Base-by-base conservation (phyloP, 2,888 invertebrate genomes). In the Leptogaster cylindrica region DNA sequence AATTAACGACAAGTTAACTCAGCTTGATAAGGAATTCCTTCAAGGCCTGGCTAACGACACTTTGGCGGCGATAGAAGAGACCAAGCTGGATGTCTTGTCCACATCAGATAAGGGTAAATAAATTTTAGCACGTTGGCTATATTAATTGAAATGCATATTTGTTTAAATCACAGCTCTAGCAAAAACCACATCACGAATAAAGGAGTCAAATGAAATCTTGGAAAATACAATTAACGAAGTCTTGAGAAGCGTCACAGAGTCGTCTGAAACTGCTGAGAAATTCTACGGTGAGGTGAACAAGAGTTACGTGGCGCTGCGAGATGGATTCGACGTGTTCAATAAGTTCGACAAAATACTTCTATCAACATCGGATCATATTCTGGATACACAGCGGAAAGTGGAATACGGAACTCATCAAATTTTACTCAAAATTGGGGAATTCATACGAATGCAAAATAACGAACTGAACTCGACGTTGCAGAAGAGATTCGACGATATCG, bases 401-500 rank as follows among this genome's bases (percentile, higher is more conserved):
- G 93, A 94, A 76, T 93, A 92, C 74, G 91, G 92, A 4, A 89
- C 93, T 0, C 89, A 91, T 74, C 91, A 92, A 78, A 90, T 94
- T 69, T 81, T 92, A 31, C 80, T 88, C 52, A 92, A 93, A 77
- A 84, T 94, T 51, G 85, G 87, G 3, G 88, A 89, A 67, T 80
- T 90, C 31, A 83, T 93, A 33, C 87, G 86, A 74, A 80, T 83
- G 7, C 88, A 90, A 75, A 84, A 88, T 12, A 83, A 83, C 63
- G 86, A 85, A 41, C 82, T 93, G 39, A 90, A 89, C 74, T 82
- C 82, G 23, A 87, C 89, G 2, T 80, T 93, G 3, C 86, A 84
- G 73, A 83, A 85, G 55, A 86, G 87, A 72, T 89, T 94, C 73
- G 88, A 90, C 73, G 84, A 81, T 27, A 87, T 93, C 65, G 88